phyloP scores from a whole-genome alignment of 1,140 invertebrate species.

The Brevipalpus yothersi region DNA sequence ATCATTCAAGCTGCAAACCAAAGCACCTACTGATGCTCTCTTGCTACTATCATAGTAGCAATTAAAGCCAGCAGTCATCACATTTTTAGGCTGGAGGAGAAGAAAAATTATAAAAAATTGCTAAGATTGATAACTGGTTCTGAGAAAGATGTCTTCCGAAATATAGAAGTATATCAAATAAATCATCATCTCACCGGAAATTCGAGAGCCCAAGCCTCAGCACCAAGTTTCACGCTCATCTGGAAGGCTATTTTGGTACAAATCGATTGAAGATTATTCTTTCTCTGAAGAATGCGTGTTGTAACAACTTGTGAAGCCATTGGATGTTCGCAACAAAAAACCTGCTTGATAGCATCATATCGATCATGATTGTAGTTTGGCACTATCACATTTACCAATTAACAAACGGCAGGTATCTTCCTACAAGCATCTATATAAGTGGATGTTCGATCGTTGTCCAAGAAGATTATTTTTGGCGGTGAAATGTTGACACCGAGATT shows the following conservation, averaged over 20 bases:
- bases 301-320: constrained; percentile 42
- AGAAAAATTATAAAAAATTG: too few relatives aligned
- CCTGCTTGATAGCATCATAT: constrained; percentile 60
- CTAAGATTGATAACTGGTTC: too few relatives aligned
- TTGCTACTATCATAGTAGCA: too few relatives aligned
- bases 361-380: constrained; percentile 30
- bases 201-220: constrained; percentile 27
- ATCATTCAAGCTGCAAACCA: too few relatives aligned
- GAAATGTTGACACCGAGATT: constrained; percentile 19
- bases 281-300: constrained; percentile 26
- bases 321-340: constrained; percentile 39
- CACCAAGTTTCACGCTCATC: constrained; percentile 33
- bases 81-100: too few relatives aligned
- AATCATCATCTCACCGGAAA: constrained; percentile 23
- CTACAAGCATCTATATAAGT: not conserved
- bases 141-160: too few relatives aligned
- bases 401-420: not conserved
- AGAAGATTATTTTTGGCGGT: constrained; percentile 10
- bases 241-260: constrained; percentile 47
- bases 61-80: too few relatives aligned
- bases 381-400: constrained; percentile 33
- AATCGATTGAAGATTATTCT: constrained; percentile 33
- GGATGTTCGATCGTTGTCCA: not conserved
- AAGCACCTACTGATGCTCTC: too few relatives aligned
- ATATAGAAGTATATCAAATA: not conserved